A percentile compares a stretch with the other conserved stretches of the same genome.
Conservation (phyloP, 2,797 vertebrate genomes). For the Enteromius paludinosus region DNA sequence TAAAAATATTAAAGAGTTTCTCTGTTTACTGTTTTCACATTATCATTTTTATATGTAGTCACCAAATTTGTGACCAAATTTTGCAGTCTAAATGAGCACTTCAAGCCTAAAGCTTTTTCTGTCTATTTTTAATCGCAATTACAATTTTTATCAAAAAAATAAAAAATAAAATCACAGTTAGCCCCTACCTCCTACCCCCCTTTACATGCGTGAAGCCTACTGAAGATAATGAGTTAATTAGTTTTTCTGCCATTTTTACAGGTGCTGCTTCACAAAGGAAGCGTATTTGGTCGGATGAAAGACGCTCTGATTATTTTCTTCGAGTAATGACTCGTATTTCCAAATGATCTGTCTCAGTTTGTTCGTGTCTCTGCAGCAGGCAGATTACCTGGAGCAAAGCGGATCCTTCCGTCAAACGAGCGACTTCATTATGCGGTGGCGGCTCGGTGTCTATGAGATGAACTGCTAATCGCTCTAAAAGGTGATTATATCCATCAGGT, state of each 20-base stretch:
- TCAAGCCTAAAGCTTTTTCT: not conserved
- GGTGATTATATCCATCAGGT: slow-evolving; percentile 63
- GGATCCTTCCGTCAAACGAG: not conserved
- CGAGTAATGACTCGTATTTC: slow-evolving; percentile 15
- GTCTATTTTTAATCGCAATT: not conserved
- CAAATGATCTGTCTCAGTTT: slow-evolving; percentile 1
- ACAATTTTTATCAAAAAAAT: no score
- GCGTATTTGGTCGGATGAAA: slow-evolving; percentile 2
- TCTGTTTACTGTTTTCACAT: not conserved
- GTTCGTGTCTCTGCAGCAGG: not conserved
- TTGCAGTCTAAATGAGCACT: not conserved
- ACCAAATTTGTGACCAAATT: not conserved
- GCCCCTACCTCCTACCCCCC: no score
- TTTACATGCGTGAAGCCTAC: not conserved
- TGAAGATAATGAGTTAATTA: slow-evolving; percentile 12
- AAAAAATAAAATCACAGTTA: no score
- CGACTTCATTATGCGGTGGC: slow-evolving; percentile 5
- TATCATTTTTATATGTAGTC: not conserved
- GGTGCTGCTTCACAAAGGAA: not conserved
- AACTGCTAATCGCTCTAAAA: slow-evolving; percentile 55
- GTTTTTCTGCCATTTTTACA: slow-evolving; percentile 24
- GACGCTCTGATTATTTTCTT: slow-evolving; percentile 19
- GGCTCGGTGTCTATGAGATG: slow-evolving; percentile 6
- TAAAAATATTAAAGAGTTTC: not conserved
- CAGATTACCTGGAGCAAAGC: slow-evolving; percentile 7